These are phyloP conservation scores for Eupristina koningsbergeri DNA, from an alignment of 1,140 invertebrate species.

Conservation along the genomic window DNA sequence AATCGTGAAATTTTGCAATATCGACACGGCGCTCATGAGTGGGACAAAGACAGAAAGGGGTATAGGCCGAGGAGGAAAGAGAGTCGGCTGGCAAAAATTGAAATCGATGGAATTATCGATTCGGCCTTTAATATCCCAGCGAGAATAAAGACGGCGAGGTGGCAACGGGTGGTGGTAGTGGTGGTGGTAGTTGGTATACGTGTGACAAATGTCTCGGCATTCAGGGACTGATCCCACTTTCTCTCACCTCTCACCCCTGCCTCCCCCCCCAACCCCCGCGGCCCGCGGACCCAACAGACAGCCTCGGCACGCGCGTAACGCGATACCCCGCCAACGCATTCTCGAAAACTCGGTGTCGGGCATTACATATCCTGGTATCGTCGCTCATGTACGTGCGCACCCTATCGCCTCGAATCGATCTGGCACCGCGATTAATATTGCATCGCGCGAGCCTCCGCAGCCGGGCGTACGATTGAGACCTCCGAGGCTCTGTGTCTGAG, in stretches of 20 bases:
- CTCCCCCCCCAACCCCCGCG: not conserved
- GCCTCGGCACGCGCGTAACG: constrained; percentile 36
- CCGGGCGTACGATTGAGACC: constrained; percentile 61
- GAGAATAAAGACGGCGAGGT: no score
- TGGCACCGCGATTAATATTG: constrained; percentile 68
- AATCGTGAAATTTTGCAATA: no score
- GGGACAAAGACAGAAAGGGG: no score
- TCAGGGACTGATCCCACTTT: not conserved
- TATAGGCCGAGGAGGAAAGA: no score
- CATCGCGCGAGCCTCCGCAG: constrained; percentile 51
- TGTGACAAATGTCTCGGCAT: no score
- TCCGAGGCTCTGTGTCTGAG: constrained; percentile 51
- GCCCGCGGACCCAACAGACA: not conserved
- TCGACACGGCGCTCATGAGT: no score
- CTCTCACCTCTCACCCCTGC: not conserved
- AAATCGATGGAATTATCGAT: no score
- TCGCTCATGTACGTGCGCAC: constrained; percentile 28
- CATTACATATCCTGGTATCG: constrained; percentile 4
- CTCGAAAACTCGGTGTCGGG: constrained; percentile 43
- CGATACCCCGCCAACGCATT: constrained; percentile 44
- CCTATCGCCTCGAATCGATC: constrained; percentile 63
- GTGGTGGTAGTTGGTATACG: no score
- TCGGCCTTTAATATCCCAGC: no score
- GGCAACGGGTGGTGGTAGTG: no score
- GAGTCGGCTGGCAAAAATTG: no score